phyloP scores from a whole-genome alignment of 2,113 vertebrate species.

The Mesocricetus auratus region DNA sequence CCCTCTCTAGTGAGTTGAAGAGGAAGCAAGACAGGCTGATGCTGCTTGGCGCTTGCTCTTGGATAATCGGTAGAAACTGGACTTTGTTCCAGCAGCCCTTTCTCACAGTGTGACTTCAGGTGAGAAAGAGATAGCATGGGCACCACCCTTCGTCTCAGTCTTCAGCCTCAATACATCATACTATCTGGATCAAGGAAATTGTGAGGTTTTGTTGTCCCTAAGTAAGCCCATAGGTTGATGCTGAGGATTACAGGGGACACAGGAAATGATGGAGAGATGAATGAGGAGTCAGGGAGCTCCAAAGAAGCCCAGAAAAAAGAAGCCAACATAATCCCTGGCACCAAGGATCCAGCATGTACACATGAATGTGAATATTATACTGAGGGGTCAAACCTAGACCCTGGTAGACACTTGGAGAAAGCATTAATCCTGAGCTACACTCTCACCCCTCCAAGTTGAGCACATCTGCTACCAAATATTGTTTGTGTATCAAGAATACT shows the following conservation, averaged over 20 bases:
- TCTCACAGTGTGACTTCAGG: not conserved
- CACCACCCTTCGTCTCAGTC: too few species aligned
- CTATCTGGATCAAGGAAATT: slow-evolving; percentile 88
- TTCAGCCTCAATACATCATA: slow-evolving; percentile 35
- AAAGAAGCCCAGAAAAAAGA: slow-evolving; percentile 87
- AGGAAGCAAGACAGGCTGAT: not conserved
- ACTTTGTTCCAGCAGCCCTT: not conserved
- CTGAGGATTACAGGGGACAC: slow-evolving; percentile 88
- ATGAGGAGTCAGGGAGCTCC: slow-evolving; percentile 83
- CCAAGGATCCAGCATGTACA: not conserved
- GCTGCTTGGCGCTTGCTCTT: not conserved
- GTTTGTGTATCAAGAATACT: not conserved
- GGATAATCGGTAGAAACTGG: not conserved
- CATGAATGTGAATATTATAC: not conserved
- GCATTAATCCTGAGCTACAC: not conserved
- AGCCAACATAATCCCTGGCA: slow-evolving; percentile 82
- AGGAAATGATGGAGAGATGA: slow-evolving; percentile 65
- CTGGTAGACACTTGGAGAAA: not conserved
- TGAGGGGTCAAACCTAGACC: not conserved
- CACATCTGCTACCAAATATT: not conserved
- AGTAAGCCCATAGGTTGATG: slow-evolving; percentile 90
- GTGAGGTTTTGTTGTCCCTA: slow-evolving; percentile 89
- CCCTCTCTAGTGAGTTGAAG: not conserved
- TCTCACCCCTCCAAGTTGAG: not conserved
- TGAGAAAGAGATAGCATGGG: not conserved